Percentiles rank a stretch among this genome's conserved stretches.
These are phyloP conservation scores for Orthosia incerta DNA, from an alignment of 2,888 invertebrate species.

Conservation along the genomic window DNA sequence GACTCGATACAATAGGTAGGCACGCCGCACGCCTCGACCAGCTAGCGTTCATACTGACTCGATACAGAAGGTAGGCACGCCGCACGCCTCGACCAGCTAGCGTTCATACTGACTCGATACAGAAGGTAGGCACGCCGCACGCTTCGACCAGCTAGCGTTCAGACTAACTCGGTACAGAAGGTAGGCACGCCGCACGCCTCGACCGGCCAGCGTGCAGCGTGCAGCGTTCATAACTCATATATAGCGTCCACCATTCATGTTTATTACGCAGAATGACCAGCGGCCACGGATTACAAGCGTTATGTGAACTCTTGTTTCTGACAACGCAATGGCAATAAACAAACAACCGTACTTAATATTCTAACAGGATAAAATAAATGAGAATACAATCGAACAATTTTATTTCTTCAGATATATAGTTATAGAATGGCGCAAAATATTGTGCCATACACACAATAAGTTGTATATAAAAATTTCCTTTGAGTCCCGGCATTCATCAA, in stretches of 20 bases:
- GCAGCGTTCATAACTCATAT: too few relatives aligned
- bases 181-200: too few relatives aligned
- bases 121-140: too few relatives aligned
- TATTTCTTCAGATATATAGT: not conserved
- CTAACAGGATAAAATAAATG: not conserved
- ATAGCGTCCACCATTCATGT: not conserved
- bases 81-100: too few relatives aligned
- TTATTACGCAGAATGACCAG: not conserved
- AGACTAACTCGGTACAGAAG: too few relatives aligned
- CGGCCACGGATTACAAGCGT: not conserved
- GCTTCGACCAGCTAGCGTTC: too few relatives aligned
- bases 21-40: too few relatives aligned
- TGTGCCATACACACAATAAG: not conserved
- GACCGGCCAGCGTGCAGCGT: too few relatives aligned
- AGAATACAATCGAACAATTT: not conserved
- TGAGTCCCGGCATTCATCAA: slow-evolving; percentile 30
- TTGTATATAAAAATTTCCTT: slow-evolving; percentile 15
- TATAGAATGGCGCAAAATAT: not conserved
- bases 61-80: too few relatives aligned
- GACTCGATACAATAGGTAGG: too few relatives aligned
- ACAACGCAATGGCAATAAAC: not conserved
- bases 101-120: too few relatives aligned
- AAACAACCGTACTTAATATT: not conserved
- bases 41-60: too few relatives aligned
- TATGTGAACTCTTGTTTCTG: not conserved